Evolutionary conservation across 1,140 invertebrate species (phyloP).

Genomic region (Psilanteris sp.): DNA sequence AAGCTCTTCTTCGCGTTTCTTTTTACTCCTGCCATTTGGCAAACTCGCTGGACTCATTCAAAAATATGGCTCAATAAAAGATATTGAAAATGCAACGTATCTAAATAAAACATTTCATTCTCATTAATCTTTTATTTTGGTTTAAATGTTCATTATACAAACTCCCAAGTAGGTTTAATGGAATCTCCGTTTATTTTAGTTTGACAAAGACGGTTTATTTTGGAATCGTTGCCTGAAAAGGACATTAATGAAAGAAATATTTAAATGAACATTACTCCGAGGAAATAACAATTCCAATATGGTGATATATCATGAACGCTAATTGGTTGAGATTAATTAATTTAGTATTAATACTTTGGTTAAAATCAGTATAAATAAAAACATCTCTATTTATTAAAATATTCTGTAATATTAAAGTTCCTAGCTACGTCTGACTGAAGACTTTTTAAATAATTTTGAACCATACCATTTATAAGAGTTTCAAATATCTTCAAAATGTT

Average conservation of each 20-base stretch:
- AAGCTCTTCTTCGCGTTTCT: slow-evolving; percentile 20
- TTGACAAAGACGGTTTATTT: slow-evolving; percentile 15
- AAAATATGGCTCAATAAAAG: slow-evolving; percentile 39
- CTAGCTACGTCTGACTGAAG: too few species aligned
- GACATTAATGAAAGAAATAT: not conserved
- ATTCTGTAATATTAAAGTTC: too few species aligned
- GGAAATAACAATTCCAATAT: too few species aligned
- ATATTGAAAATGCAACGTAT: slow-evolving; percentile 18
- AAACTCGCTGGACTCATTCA: slow-evolving; percentile 24
- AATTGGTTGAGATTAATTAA: too few species aligned
- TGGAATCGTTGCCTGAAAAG: not conserved
- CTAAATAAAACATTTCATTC: slow-evolving; percentile 30
- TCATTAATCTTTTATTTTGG: slow-evolving; percentile 25
- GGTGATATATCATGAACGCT: too few species aligned
- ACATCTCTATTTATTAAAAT: too few species aligned
- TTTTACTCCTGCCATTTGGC: slow-evolving; percentile 18
- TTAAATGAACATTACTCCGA: slow-evolving; percentile 1
- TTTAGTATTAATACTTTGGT: too few species aligned
- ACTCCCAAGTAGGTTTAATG: not conserved
- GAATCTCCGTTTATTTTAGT: too few species aligned
- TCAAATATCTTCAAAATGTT: too few species aligned
- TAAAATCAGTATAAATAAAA: too few species aligned
- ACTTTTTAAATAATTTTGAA: too few species aligned
- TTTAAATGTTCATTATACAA: not conserved
- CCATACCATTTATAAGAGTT: too few species aligned